Percentiles rank a stretch among this genome's conserved stretches.
These are phyloP conservation scores for Tachyglossus aculeatus DNA, from an alignment of 2,797 vertebrate genomes.

Conservation along the genomic window DNA sequence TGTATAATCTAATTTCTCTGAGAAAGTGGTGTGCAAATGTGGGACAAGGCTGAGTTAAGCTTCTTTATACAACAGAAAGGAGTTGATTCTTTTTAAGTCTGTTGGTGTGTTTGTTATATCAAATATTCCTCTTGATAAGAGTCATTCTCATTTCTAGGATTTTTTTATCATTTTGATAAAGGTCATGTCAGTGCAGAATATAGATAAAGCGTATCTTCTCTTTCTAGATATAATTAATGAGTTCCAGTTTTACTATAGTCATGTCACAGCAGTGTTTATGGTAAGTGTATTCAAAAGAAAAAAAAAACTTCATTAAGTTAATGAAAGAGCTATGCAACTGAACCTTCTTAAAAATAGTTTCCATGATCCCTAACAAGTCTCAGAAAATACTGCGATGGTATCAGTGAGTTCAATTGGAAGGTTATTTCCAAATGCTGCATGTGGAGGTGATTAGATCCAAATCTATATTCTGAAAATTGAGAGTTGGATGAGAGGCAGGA, in stretches of 20 bases:
- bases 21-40: constrained; percentile 40
- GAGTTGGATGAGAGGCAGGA: no score
- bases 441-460: no score
- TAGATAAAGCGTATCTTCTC: not conserved
- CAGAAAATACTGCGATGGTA: no score
- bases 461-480: no score
- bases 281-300: not conserved
- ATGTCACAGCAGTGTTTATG: not conserved
- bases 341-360: not conserved
- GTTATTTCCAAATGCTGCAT: no score
- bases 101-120: not conserved
- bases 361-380: not conserved
- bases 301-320: not conserved
- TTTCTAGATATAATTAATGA: not conserved
- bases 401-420: no score
- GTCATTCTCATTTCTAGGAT: not conserved
- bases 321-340: no score
- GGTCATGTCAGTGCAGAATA: not conserved
- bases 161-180: not conserved
- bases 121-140: constrained; percentile 6
- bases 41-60: constrained; percentile 23
- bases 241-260: not conserved
- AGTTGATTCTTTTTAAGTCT: constrained; percentile 9
- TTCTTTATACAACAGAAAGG: constrained; percentile 18
- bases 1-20: constrained; percentile 56